Percentiles rank a stretch among this genome's conserved stretches.
phyloP scores from a whole-genome alignment of 2,888 invertebrate genomes.

The Poecilus cupreus region DNA sequence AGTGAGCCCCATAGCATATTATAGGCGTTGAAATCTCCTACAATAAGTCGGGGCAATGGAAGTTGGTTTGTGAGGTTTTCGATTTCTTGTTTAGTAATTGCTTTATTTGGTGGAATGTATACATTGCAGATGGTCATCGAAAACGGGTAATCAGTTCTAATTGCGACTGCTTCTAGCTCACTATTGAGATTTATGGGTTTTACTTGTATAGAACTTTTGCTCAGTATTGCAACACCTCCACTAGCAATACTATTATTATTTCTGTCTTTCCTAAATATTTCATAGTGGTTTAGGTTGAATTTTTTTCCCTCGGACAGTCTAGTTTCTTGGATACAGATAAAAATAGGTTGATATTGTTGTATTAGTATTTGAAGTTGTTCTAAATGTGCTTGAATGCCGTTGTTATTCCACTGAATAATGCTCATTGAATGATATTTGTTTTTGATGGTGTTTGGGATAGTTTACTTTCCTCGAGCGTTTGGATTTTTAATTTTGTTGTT shows the following conservation, averaged over 20 bases:
- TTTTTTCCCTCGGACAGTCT: neutral
- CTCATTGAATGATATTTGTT: too few species aligned
- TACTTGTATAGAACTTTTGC: neutral
- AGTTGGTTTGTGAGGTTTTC: slow-evolving; percentile 20
- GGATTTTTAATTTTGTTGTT: too few species aligned
- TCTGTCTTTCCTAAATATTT: neutral
- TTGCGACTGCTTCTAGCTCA: neutral
- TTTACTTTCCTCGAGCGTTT: too few species aligned
- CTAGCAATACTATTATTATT: neutral
- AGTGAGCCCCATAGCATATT: slow-evolving; percentile 16
- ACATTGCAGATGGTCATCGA: neutral
- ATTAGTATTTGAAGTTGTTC: too few species aligned
- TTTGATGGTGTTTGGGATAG: too few species aligned
- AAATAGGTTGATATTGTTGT: neutral
- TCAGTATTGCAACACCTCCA: neutral
- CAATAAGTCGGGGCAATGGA: neutral
- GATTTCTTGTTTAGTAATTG: neutral
- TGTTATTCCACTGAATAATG: too few species aligned
- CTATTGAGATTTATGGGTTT: neutral
- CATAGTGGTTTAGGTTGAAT: neutral
- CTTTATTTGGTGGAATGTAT: neutral
- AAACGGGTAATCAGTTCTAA: neutral
- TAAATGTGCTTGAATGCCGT: too few species aligned
- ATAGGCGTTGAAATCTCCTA: slow-evolving; percentile 16
- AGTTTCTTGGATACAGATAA: neutral